Percentiles rank a stretch among this genome's conserved stretches.
These are phyloP conservation scores for Timema podura DNA, from an alignment of 2,888 invertebrate genomes.

Conservation along the genomic window DNA sequence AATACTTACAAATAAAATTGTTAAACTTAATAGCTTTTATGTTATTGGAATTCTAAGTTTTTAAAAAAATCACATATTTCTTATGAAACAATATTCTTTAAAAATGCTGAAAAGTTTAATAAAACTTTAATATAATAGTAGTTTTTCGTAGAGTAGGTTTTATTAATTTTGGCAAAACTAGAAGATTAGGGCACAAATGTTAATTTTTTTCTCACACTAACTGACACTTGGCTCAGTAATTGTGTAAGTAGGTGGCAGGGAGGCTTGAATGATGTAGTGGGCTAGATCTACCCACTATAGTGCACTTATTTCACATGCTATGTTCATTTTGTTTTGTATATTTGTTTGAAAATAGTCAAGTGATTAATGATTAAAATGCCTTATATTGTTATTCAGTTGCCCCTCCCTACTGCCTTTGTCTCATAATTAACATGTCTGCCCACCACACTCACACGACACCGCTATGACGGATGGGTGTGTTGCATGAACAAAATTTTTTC, in stretches of 20 bases:
- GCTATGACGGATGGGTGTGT: slow-evolving; percentile 34
- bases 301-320: no score
- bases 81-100: no score
- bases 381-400: slow-evolving; percentile 29
- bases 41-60: no score
- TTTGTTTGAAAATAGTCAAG: slow-evolving; percentile 31
- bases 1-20: no score
- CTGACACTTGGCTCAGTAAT: slow-evolving; percentile 23
- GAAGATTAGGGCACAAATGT: no score
- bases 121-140: no score
- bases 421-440: slow-evolving; percentile 34
- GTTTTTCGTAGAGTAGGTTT: no score
- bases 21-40: no score
- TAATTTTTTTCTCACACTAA: no score
- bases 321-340: slow-evolving; percentile 26
- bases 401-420: slow-evolving; percentile 35
- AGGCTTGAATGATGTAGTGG: slow-evolving; percentile 31
- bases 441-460: slow-evolving; percentile 33
- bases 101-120: no score
- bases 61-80: no score
- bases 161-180: no score
- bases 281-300: slow-evolving; percentile 11
- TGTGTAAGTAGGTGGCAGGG: slow-evolving; percentile 34
- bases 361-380: slow-evolving; percentile 33
- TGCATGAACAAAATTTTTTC: slow-evolving; percentile 34